Base-by-base conservation (phyloP, 2,888 invertebrate genomes). In the Synergus gifuensis region DNA sequence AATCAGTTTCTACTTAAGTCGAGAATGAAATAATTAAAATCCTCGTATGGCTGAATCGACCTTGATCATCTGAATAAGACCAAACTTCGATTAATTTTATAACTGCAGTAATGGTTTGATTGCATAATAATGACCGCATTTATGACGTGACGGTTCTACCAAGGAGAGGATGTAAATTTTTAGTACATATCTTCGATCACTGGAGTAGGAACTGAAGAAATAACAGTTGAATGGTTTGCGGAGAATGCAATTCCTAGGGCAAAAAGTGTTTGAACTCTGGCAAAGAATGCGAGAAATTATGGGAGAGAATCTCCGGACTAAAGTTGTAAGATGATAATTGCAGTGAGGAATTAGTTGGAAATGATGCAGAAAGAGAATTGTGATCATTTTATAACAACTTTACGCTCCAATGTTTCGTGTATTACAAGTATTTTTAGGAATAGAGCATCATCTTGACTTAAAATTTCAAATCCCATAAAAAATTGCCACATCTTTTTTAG, bases 41-140 rank as follows among this genome's bases (percentile, higher is more conserved):
- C 12, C 14, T 22, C 11, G 22, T 60, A 60, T 22, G 14, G 4
- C 0, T 12, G 22, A 18, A 44, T 67, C 44, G 44, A 16, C 67
- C 66, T 66, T 66, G 67, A 44, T n/a, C 12, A 67, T 46, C 12
- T 44, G 42, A n/a, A 11, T 76, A 16, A 16, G 60, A 83, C 85
- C 78, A 83, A 83, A 81, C 85, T 85, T 85, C 81, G 42, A n/a
- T 42, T 40, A 42, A 66, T 66, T 42, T 42, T n/a, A 66, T 28
- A 28, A 28, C 40, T 36, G 64, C 36, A 64, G 40, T 87, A 87
- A 87, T 85, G 81, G 85, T 82, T 85, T 84, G 86, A 88, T 87
- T 87, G 84, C 88, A 84, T 87, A 88, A 88, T 88, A 84, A 87
- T 83, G 79, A 78, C 78, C 81, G 83, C 81, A 84, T 73, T 81